phyloP scores from a whole-genome alignment of 2,797 vertebrate genomes.

The Columba guinea region DNA sequence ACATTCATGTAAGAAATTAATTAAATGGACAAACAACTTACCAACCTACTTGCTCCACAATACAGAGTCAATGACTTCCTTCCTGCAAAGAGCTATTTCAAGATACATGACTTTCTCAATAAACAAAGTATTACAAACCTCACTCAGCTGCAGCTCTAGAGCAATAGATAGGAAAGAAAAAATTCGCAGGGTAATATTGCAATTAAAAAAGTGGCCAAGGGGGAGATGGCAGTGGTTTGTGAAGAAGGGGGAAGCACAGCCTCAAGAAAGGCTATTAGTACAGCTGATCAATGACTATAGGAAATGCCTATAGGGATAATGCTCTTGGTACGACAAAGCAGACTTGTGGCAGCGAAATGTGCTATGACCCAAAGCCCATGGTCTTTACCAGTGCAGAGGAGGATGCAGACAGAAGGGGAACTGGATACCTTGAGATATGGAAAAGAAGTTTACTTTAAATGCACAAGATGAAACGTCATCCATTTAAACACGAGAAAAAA shows the following conservation, averaged over 20 bases:
- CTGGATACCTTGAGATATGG: background rate
- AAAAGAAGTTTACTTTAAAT: background rate
- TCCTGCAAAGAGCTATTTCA: background rate
- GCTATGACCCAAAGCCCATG: background rate
- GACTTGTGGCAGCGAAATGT: background rate
- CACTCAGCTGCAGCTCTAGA: background rate
- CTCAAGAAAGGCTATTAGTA: background rate
- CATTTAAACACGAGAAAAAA: background rate
- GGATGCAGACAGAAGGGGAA: background rate
- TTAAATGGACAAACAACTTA: background rate
- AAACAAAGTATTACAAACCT: background rate
- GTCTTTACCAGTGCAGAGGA: background rate
- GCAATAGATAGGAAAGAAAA: background rate
- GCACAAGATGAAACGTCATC: background rate
- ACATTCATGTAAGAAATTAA: background rate
- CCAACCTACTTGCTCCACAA: background rate
- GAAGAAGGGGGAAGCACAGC: background rate
- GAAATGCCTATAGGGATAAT: background rate
- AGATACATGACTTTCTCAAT: background rate
- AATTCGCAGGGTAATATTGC: background rate
- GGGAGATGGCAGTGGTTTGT: background rate
- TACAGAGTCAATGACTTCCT: background rate
- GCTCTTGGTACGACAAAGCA: background rate
- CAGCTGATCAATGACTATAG: background rate
- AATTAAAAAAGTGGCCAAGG: background rate